Evolutionary conservation across 2,888 invertebrate genomes (phyloP), one percentile per base, ranked within the genome.

Genomic region (Amphimallon solstitiale): DNA sequence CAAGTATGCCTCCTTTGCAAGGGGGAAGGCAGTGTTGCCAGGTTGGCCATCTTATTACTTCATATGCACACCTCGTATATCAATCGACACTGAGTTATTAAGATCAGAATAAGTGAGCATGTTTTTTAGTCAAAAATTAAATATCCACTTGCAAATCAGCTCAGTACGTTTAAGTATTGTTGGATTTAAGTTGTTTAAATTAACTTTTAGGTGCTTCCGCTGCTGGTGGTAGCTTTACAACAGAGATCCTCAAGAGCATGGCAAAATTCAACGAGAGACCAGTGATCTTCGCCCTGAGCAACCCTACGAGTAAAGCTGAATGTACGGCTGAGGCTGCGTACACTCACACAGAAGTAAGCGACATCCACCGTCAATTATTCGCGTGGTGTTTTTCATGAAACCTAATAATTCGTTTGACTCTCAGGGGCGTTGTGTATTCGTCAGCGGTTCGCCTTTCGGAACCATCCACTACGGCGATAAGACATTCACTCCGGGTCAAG

Each of bases 291-390:
- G 98, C 99, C 7, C 87, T 99, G 43, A 98, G 98, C 73, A 99
- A 99, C 85, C 99, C 99, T 4, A 99, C 99, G 0, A 91, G 90
- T 82, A 95, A 95, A 85, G 97, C 99, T 0, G 99, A 99, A 83
- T 99, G 99, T 80, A 98, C 98, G 0, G 98, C 99, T 1, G 93
- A 97, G 77, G 91, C 92, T 74, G 98, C 98, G 0, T 99, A 95
- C 79, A 88, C 87, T n/a, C 79, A 92, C 75, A 97, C 98, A 1
- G 91, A 95, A 76, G 95, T 94, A 83, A 80, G 82, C 74, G 1
- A 2, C 29, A 40, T 1, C 37, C 38, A 15, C 17, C 15, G n/a
- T n/a, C n/a, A n/a, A n/a, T n/a, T n/a, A n/a, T n/a, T n/a, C n/a
- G n/a, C n/a, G n/a, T 15, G 17, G 21, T 14, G 12, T 23, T 52